Evolutionary conservation across 2,797 vertebrate genomes (phyloP), one percentile per base, ranked within the genome.

Genomic region (Karalla daura): DNA sequence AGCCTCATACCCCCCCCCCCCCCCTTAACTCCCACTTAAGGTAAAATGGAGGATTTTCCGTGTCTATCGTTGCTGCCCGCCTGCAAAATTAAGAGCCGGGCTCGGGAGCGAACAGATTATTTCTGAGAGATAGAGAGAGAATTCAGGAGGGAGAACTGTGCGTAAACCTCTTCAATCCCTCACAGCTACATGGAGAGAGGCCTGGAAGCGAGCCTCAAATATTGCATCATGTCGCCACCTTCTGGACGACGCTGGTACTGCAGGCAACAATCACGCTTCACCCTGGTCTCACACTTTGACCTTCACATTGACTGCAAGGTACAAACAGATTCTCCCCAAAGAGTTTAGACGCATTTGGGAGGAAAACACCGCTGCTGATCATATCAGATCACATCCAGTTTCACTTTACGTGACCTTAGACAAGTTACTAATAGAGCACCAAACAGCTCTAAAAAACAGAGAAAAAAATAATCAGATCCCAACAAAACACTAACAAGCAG

Each of bases 211-310:
- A 3, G 17, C 43, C 36, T 63, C 44, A 67, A 58, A 21, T 3
- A 12, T 25, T 56, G 63, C 33, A 7, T 12, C 5, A 11, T 70
- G 70, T 71, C 74, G 43, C 85, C 87, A 83, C 66, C 87, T 86
- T 18, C 23, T 73, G 85, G 74, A 37, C 20, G 4, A 24, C 5
- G 6, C 1, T 5, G 18, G 6, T 55, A 33, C 4, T 64, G 68
- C 21, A 60, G 2, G 15, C 18, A 15, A 18, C 4, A 49, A 32
- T 9, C 0, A 15, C 4, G 5, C 10, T 33, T 2, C 10, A n/a
- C n/a, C n/a, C n/a, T n/a, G n/a, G n/a, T n/a, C n/a, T n/a, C n/a
- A n/a, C n/a, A n/a, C n/a, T n/a, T n/a, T n/a, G n/a, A n/a, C n/a
- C n/a, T n/a, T n/a, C n/a, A n/a, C n/a, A n/a, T n/a, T n/a, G n/a